Conservation (phyloP, 2,888 invertebrate species). For the Hemistola chrysoprasaria region DNA sequence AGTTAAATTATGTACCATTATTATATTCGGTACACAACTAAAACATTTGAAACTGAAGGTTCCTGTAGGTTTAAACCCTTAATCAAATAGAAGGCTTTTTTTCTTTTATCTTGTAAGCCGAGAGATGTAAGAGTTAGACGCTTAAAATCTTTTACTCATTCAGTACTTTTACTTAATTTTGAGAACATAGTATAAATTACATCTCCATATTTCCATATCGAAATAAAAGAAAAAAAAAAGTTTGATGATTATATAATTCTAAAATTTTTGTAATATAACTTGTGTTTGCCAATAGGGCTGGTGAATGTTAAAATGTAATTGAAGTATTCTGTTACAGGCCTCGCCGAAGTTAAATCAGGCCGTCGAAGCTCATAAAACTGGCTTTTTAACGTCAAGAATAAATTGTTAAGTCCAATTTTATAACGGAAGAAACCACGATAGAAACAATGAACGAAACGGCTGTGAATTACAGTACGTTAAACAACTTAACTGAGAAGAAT, state of each 20-base stretch:
- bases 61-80: constrained; percentile 4
- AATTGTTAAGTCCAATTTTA: constrained; percentile 50
- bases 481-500: constrained; percentile 16
- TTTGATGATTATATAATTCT: no score
- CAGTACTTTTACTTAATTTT: no score
- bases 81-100: constrained; percentile 14
- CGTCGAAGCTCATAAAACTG: constrained; percentile 55
- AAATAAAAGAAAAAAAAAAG: no score
- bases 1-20: no score
- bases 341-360: constrained; percentile 49
- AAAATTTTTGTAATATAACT: no score
- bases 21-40: no score
- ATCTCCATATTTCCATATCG: no score
- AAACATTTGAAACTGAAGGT: no score
- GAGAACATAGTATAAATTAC: no score
- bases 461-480: constrained; percentile 47
- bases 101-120: neutral
- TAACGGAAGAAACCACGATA: constrained; percentile 39
- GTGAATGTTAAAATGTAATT: constrained; percentile 46
- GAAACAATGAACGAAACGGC: constrained; percentile 60
- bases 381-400: constrained; percentile 48
- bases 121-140: no score
- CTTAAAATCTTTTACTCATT: no score
- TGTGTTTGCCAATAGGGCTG: neutral
- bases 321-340: constrained; percentile 69